Conservation (phyloP, 2,113 vertebrate species). For the Podocnemis expansa region DNA sequence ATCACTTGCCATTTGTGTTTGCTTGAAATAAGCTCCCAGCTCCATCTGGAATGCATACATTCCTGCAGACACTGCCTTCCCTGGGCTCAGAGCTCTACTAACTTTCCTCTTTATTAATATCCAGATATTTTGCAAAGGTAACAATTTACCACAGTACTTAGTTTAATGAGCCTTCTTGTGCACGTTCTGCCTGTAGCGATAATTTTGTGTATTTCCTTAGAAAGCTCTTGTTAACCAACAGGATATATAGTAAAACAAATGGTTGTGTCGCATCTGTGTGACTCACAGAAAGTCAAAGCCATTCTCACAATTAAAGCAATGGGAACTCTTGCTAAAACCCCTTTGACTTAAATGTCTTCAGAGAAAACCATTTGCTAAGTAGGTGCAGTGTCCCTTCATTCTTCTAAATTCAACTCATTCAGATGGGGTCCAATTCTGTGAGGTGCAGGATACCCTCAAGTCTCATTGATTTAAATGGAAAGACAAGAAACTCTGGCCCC, state of each 20-base stretch:
- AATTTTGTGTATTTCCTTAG: conserved; percentile 62
- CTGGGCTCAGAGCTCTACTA: not conserved
- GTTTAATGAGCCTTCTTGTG: conserved; percentile 66
- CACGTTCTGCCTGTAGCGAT: conserved; percentile 63
- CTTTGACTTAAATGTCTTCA: not conserved
- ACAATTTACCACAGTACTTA: conserved; percentile 63
- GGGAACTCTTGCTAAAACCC: not conserved
- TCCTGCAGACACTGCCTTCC: not conserved
- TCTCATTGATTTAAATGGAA: fast-evolving
- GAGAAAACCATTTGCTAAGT: too few species aligned
- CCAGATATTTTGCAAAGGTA: conserved; percentile 56
- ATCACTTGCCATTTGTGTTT: fast-evolving
- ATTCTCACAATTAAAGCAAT: not conserved
- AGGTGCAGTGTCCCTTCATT: fast-evolving
- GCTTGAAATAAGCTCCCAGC: not conserved
- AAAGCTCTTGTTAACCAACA: conserved; percentile 28
- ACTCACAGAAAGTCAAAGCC: not conserved
- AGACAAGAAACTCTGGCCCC: not conserved
- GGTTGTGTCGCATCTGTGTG: conserved; percentile 31
- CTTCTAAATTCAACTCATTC: fast-evolving
- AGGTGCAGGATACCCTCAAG: not conserved
- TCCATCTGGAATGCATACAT: fast-evolving
- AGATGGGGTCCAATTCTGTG: fast-evolving
- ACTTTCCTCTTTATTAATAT: conserved; percentile 1
- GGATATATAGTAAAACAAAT: conserved; percentile 60